Evolutionary conservation across 2,888 invertebrate species (phyloP), one percentile per base, ranked within the genome.

Genomic region (Nyleta sp.): DNA sequence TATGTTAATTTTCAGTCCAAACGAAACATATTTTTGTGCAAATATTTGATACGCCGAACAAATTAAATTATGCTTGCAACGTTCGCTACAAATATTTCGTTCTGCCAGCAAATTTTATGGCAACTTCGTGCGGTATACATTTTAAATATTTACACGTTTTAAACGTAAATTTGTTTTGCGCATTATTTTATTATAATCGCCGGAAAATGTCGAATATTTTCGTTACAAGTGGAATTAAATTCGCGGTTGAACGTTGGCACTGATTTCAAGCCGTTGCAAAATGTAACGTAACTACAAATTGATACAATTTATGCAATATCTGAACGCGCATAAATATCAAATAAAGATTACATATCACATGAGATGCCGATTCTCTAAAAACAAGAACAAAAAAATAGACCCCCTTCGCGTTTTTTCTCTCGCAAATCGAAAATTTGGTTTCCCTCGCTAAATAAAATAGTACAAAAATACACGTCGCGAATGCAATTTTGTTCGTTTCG

Each of bases 41-140:
- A 59, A 33, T 46, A 44, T 59, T 46, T 46, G 59, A 7, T 13
- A 20, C 44, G 46, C 20, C 4, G 59, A 44, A 44, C 44, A 33
- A 59, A 46, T 59, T 46, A 46, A 60, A 60, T 48, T 35, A 35
- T n/a, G 35, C 60, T 35, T 60, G 31, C 20, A 57, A 17, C 28
- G 28, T 33, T 17, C 24, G 15, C 20, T 53, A 53, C 35, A 53
- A 53, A 35, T 20, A 53, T 53, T 53, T 53, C 35, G 22, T 53
- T 15, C n/a, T 20, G 28, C 7, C 20, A 35, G n/a, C 13, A 50
- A 50, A 50, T 50, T 50, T 50, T 4, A 31, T 31, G 7, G 35
- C 35, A n/a, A 20, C 18, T 22, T 44, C 22, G 20, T 11, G 20
- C 20, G 22, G 20, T 11, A 15, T 7, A 40, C 10, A 15, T 40